phyloP scores from a whole-genome alignment of 2,888 invertebrate genomes.

The Mystacides longicornis region DNA sequence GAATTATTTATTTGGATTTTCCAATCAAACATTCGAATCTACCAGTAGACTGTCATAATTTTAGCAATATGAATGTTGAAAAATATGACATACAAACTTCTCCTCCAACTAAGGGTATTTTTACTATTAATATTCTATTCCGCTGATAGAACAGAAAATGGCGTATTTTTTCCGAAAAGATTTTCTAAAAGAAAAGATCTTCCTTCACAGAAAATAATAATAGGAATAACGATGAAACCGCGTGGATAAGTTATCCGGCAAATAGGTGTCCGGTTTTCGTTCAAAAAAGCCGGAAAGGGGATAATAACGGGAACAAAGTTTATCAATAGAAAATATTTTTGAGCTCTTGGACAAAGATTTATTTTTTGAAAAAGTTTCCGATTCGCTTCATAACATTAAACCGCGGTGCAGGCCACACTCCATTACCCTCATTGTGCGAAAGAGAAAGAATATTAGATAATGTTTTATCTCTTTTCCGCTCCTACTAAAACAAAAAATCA shows the following conservation, averaged over 20 bases:
- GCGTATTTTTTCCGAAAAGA: background rate
- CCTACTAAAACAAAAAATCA: too few species aligned
- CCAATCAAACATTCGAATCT: too few species aligned
- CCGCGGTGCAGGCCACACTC: background rate
- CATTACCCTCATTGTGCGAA: background rate
- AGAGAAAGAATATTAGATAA: background rate
- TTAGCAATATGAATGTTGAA: too few species aligned
- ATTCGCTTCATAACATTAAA: background rate
- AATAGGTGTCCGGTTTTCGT: background rate
- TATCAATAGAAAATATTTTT: conserved; percentile 2
- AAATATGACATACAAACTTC: too few species aligned
- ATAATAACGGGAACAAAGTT: background rate
- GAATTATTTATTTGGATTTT: too few species aligned
- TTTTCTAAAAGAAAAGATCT: background rate
- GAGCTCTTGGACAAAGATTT: conserved; percentile 1
- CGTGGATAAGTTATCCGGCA: background rate
- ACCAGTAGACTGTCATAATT: too few species aligned
- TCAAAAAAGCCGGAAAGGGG: background rate
- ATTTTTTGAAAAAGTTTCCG: background rate
- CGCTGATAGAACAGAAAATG: too few species aligned
- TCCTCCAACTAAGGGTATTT: too few species aligned
- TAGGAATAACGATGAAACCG: too few species aligned
- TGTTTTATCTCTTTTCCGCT: too few species aligned
- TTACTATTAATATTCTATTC: too few species aligned
- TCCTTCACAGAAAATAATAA: too few species aligned